phyloP scores from a whole-genome alignment of 2,797 vertebrate genomes.

The Gallinago stenura region DNA sequence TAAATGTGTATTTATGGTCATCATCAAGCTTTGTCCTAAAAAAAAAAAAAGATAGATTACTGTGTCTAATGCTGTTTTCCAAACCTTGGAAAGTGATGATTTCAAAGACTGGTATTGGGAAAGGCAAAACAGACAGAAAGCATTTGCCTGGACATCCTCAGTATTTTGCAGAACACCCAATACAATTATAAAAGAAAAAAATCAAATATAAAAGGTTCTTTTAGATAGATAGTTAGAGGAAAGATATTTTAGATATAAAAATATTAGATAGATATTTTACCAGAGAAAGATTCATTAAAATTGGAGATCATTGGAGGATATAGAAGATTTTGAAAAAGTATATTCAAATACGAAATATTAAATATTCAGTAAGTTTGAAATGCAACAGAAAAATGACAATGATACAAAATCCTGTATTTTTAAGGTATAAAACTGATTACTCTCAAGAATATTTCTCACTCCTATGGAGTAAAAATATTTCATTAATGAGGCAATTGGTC shows the following conservation, averaged over 20 bases:
- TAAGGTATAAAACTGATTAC: not conserved
- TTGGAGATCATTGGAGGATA: not conserved
- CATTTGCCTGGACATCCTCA: not conserved
- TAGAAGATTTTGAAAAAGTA: not conserved
- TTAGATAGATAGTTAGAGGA: not conserved
- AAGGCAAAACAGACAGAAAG: not conserved
- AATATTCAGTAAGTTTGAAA: not conserved
- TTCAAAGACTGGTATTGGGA: not conserved
- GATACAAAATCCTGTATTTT: not conserved
- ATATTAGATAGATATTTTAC: not conserved
- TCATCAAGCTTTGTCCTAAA: not conserved
- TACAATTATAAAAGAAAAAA: not conserved
- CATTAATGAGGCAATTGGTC: not conserved
- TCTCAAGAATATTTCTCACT: not conserved
- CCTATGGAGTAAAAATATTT: not conserved
- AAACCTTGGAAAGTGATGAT: not conserved
- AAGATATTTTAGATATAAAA: not conserved
- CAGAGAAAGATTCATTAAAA: not conserved
- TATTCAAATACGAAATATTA: not conserved
- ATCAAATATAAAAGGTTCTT: fast-evolving
- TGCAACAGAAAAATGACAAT: not conserved
- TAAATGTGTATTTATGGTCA: not conserved
- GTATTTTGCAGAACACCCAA: not conserved
- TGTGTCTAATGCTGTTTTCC: not conserved
- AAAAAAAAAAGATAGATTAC: not conserved